Evolutionary conservation across 2,888 invertebrate species (phyloP), one percentile per base, ranked within the genome.

Genomic region (Galerucella nymphaeae): DNA sequence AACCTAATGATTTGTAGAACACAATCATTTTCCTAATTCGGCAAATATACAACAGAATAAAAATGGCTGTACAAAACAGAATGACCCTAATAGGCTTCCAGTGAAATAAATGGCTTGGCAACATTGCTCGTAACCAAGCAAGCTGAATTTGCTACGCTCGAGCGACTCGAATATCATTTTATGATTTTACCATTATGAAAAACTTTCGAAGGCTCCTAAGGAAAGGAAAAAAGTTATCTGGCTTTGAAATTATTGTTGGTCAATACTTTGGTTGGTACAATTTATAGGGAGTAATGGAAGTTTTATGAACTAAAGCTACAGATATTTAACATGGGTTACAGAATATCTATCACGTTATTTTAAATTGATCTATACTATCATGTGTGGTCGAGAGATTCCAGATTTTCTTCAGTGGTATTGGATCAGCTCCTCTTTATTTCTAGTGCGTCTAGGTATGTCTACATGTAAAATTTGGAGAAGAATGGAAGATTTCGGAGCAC

Each of bases 171-270:
- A 55, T 69, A 69, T 69, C 62, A 64, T 70, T 70, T 63, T 70
- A 70, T 70, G 70, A 64, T 70, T 70, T 57, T 70, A 70, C 63
- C 70, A 70, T 57, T 63, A 63, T 45, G 63, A 64, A 70, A 70
- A 70, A 70, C 57, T 57, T 70, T 65, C 18, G 38, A 68, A 57
- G 57, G 63, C 45, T 53, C 50, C 30, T 1, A 64, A 55, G 57
- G 63, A 62, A 55, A 62, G 55, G 58, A 57, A 70, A 42, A 64
- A 63, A 53, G 41, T 68, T 61, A 62, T 42, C 48, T 61, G 9
- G 53, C 68, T 14, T 50, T 53, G 38, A 53, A 62, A 68, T 67
- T 67, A 59, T 67, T 23, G 23, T 59, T 9, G 10, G 30, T 20
- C 59, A 23, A 38, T 9, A 30, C 23, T 30, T 30, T 30, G 23